Base-by-base conservation (phyloP, 2,888 invertebrate genomes). In the Chrysolina oricalcia region DNA sequence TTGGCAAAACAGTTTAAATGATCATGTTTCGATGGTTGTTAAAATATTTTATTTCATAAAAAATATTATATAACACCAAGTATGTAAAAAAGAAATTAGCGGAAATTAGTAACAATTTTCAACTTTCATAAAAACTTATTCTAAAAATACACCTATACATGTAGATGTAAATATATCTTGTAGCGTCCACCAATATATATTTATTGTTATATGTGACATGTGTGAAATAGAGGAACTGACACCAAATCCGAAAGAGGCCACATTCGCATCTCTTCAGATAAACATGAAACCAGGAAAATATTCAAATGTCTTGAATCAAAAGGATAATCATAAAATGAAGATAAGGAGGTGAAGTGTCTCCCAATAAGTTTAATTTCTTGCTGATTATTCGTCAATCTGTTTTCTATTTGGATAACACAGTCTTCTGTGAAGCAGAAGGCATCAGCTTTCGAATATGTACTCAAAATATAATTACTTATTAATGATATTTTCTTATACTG, bases 401-500 rank as follows among this genome's bases (percentile, higher is more conserved):
- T 56, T 17, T 56, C 56, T 19, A 56, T 56, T 56, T 56, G 56
- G 56, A 56, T 56, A 19, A 56, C 56, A 19, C 56, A 56, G 56
- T 56, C 56, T 56, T 56, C 19, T 19, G 56, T 56, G 56, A 56
- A 56, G 56, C 56, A 56, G 56, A 56, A 56, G n/a, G 56, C 56
- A 19, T 56, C 56, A 17, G 56, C 56, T 56, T 56, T 19, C 56
- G 21, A 56, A 56, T 56, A 56, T 56, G 56, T 56, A 56, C 56
- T 56, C 19, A 56, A 56, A 56, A 56, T 56, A 56, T 56, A 56
- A 56, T 19, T 19, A 56, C 4, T 10, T 9, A 56, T 5, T 56
- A 40, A 40, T 5, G 56, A 56, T 53, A 69, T 53, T 35, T 35
- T 53, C 50, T 69, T 69, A 53, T 27, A 69, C 11, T 69, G 53